Evolutionary conservation across 2,113 vertebrate species (phyloP), one percentile per base, ranked within the genome.

Genomic region (Varanus komodoensis): DNA sequence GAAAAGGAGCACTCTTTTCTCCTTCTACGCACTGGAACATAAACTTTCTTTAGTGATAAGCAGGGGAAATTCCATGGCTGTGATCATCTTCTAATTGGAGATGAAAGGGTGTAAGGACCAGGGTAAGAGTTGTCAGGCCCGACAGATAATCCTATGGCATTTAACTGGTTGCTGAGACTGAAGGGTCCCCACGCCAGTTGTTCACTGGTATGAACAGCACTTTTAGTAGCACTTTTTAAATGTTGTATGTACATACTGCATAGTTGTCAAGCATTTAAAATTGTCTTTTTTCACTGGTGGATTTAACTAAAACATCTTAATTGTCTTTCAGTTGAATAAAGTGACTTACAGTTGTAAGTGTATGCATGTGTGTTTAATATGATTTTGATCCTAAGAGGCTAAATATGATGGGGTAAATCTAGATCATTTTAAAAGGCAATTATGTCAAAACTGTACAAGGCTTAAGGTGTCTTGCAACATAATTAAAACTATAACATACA

Each of bases 261-360:
- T 7, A 44, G 94, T 61, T 87, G 27, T 0, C 54, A 0, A 87
- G 1, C 82, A 32, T 71, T 69, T 50, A 73, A 29, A 17, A 38
- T 80, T 90, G 54, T 48, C 38, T 44, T 17, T 67, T 21, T 91
- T 67, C 89, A 34, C 87, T 71, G 19, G 23, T 81, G 1, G 50
- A 61, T 89, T 52, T 81, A 48, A 81, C 52, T 48, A 64, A n/a
- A 57, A 0, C 48, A 8, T 3, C 0, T 83, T 90, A 86, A 14
- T 92, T 19, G 80, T 92, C 88, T 27, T 3, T 84, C 2, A 3
- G 69, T 38, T 61, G 48, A 91, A 82, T 87, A n/a, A 27, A 88
- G 48, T 54, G 61, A 90, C 89, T 88, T 83, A 86, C 34, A 75
- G 91, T 88, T 80, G 81, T 32, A 82, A 91, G 38, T 50, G 64